A percentile compares a stretch with the other conserved stretches of the same genome.
These are phyloP conservation scores for Drosophila picticornis DNA, from an alignment of 2,888 invertebrate species.

Conservation along the genomic window DNA sequence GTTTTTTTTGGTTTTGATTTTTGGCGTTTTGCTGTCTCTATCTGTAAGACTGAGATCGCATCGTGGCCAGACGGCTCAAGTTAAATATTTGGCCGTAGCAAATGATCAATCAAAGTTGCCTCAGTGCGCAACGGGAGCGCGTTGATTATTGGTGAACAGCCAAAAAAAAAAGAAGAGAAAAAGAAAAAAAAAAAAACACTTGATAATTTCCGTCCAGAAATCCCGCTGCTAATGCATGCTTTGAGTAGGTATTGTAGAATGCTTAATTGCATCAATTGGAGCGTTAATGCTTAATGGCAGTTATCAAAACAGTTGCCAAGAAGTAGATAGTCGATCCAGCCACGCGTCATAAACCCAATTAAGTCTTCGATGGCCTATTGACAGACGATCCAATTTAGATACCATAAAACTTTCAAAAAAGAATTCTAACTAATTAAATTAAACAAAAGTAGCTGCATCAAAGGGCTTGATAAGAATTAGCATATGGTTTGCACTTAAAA, in stretches of 20 bases:
- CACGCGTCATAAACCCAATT: constrained; percentile 49
- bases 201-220: constrained; percentile 13
- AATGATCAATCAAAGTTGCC: constrained; percentile 75
- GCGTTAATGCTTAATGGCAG: constrained; percentile 52
- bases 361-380: constrained; percentile 18
- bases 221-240: constrained; percentile 23
- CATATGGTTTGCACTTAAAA: not conserved
- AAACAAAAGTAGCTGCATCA: not conserved
- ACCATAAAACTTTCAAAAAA: not conserved
- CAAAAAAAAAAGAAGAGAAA: not conserved
- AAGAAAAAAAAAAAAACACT: not conserved
- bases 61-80: constrained; percentile 63
- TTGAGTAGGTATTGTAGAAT: constrained; percentile 2
- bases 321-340: not conserved
- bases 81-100: constrained; percentile 69
- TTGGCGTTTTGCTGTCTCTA: constrained; percentile 7
- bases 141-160: constrained; percentile 12
- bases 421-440: constrained; percentile 3
- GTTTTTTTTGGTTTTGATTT: constrained; percentile 21
- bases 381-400: constrained; percentile 2
- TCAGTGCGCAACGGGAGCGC: constrained; percentile 41
- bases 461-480: not conserved
- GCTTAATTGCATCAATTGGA: constrained; percentile 71
- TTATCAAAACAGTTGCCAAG: constrained; percentile 8
- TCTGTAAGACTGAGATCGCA: constrained; percentile 24